Evolutionary conservation across 2,888 invertebrate species (phyloP).

Genomic region (Drosophila maculinotata): DNA sequence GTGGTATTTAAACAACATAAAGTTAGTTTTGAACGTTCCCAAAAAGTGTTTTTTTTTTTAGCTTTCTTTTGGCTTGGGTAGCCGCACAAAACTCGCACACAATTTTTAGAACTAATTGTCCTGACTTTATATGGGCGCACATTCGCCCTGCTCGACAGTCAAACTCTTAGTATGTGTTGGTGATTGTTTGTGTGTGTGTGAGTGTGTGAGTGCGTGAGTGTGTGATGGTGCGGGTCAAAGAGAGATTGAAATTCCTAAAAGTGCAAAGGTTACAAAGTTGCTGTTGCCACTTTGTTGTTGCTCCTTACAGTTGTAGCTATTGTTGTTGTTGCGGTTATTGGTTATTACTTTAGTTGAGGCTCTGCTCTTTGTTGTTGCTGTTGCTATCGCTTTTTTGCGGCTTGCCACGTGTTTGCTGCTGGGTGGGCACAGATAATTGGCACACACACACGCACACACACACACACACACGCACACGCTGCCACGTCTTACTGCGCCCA

Average conservation of each 20-base stretch:
- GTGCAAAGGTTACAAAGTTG: slow-evolving; percentile 75
- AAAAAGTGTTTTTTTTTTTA: slow-evolving; percentile 13
- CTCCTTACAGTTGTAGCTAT: slow-evolving; percentile 2
- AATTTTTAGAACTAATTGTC: slow-evolving; percentile 47
- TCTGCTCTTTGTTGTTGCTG: slow-evolving; percentile 18
- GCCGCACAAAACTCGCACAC: slow-evolving; percentile 14
- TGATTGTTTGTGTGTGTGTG: slow-evolving; percentile 6
- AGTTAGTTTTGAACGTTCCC: slow-evolving; percentile 10
- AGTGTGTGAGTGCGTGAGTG: slow-evolving; percentile 15
- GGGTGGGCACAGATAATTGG: slow-evolving; percentile 59
- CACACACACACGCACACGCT: slow-evolving; percentile 7
- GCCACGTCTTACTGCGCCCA: slow-evolving; percentile 19
- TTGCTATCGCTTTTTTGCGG: slow-evolving; percentile 40
- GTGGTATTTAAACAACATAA: neutral
- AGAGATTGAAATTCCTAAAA: slow-evolving; percentile 69
- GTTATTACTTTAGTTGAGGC: slow-evolving; percentile 33
- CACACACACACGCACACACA: slow-evolving; percentile 31
- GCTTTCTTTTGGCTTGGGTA: slow-evolving; percentile 9
- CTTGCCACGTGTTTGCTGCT: slow-evolving; percentile 53
- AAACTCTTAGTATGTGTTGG: neutral
- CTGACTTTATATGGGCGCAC: slow-evolving; percentile 17
- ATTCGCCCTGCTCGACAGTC: neutral
- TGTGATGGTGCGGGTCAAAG: slow-evolving; percentile 45
- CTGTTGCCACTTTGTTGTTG: slow-evolving; percentile 39
- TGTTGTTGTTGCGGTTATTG: slow-evolving; percentile 22